Evolutionary conservation across 2,113 vertebrate genomes (phyloP).

Genomic region (Platichthys flesus): DNA sequence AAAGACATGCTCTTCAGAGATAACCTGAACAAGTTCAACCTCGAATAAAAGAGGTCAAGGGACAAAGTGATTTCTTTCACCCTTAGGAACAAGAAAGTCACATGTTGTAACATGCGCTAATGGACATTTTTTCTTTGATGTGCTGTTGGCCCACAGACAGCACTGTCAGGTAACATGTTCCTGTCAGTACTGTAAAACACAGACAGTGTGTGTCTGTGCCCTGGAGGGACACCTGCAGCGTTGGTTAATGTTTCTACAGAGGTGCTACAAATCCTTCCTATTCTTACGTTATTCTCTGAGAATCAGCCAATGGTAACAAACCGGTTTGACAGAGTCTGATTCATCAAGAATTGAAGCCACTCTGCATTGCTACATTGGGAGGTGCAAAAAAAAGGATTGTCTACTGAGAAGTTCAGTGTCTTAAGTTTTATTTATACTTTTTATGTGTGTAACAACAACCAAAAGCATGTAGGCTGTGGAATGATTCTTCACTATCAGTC

Average conservation of each 20-base stretch:
- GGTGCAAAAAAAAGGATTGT: background rate
- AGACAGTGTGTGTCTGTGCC: background rate
- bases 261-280: background rate
- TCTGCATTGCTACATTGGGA: background rate
- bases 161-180: conserved; percentile 21
- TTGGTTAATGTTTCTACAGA: background rate
- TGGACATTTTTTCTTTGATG: conserved; percentile 14
- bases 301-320: conserved; percentile 4
- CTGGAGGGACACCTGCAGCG: background rate
- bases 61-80: background rate
- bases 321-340: conserved; percentile 11
- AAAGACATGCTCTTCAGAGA: conserved; percentile 85
- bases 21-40: conserved; percentile 80
- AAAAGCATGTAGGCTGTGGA: background rate
- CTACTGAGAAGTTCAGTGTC: background rate
- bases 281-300: background rate
- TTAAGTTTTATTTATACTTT: conserved; percentile 3
- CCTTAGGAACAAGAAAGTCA: background rate
- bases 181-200: conserved; percentile 1
- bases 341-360: conserved; percentile 17
- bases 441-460: background rate
- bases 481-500: background rate
- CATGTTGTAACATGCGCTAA: background rate
- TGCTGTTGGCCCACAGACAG: conserved; percentile 19
- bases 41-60: conserved; percentile 59